Percentiles rank a stretch among this genome's conserved stretches.
These are phyloP conservation scores for Lasioglossum oenotherae DNA, from an alignment of 2,888 invertebrate genomes.

Conservation along the genomic window DNA sequence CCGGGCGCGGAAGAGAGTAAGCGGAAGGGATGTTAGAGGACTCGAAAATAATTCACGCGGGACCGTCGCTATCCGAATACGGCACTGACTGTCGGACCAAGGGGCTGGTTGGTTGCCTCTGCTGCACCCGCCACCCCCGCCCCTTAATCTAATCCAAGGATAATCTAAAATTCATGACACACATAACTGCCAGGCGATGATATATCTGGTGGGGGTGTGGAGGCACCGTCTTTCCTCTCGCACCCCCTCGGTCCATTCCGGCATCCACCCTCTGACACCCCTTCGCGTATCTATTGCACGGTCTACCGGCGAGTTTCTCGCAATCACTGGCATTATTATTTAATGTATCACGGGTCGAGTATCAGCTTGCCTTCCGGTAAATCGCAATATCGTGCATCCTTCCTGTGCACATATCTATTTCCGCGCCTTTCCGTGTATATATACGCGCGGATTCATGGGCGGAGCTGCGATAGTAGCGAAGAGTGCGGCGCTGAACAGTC, in stretches of 20 bases:
- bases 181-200: slow-evolving; percentile 84
- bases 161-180: slow-evolving; percentile 84
- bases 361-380: slow-evolving; percentile 55
- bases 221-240: slow-evolving; percentile 66
- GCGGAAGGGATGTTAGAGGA: slow-evolving; percentile 41
- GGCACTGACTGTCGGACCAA: slow-evolving; percentile 65
- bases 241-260: slow-evolving; percentile 37
- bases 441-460: neutral
- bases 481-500: too few species aligned
- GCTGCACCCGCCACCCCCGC: slow-evolving; percentile 63
- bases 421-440: slow-evolving; percentile 19
- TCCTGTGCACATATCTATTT: slow-evolving; percentile 27
- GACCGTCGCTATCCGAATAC: slow-evolving; percentile 27
- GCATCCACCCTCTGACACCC: neutral
- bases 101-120: slow-evolving; percentile 63
- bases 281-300: slow-evolving; percentile 32
- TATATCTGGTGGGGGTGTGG: slow-evolving; percentile 81
- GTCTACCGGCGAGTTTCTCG: slow-evolving; percentile 60
- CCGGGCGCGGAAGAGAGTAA: slow-evolving; percentile 26
- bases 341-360: slow-evolving; percentile 69
- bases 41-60: slow-evolving; percentile 67
- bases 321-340: slow-evolving; percentile 76
- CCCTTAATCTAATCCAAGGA: slow-evolving; percentile 83
- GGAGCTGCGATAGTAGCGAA: too few species aligned
- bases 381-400: slow-evolving; percentile 58